These are phyloP conservation scores for Ianthella basta DNA, from an alignment of 37 sponge, comb jelly and placozoan genomes.

Conservation along the genomic window DNA sequence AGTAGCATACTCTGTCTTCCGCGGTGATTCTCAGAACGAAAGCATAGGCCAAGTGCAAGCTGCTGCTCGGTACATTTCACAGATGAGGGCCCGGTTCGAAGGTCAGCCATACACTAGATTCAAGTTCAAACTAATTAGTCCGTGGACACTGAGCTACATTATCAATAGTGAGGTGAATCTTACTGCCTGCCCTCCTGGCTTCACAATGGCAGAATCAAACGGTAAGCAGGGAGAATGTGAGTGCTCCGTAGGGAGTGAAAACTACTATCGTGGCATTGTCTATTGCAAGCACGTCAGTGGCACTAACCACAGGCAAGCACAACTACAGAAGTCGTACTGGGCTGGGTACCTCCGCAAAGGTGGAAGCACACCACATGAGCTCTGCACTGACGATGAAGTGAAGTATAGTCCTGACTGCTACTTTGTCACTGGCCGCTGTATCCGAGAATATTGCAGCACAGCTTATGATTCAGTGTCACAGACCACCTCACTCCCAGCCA, in stretches of 20 bases:
- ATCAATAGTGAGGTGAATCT: background rate
- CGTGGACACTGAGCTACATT: background rate
- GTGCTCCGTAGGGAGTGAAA: background rate
- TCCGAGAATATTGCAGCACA: background rate
- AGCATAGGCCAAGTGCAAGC: background rate
- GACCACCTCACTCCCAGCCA: background rate
- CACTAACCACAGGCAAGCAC: background rate
- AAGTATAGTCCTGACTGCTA: background rate
- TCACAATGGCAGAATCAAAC: background rate
- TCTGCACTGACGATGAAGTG: background rate
- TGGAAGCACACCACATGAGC: too few species aligned
- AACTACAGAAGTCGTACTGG: slow-evolving; percentile 12
- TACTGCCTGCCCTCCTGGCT: background rate
- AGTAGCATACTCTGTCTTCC: background rate
- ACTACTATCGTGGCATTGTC: background rate
- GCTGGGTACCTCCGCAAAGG: background rate
- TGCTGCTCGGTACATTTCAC: background rate
- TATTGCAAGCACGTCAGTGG: background rate
- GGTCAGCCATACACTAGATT: background rate
- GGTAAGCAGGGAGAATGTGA: too few species aligned
- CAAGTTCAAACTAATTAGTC: background rate
- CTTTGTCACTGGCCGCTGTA: background rate
- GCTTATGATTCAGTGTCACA: background rate
- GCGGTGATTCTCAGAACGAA: background rate
- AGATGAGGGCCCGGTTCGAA: background rate